Conservation (phyloP, 2,888 invertebrate genomes). For the Baronia brevicornis region DNA sequence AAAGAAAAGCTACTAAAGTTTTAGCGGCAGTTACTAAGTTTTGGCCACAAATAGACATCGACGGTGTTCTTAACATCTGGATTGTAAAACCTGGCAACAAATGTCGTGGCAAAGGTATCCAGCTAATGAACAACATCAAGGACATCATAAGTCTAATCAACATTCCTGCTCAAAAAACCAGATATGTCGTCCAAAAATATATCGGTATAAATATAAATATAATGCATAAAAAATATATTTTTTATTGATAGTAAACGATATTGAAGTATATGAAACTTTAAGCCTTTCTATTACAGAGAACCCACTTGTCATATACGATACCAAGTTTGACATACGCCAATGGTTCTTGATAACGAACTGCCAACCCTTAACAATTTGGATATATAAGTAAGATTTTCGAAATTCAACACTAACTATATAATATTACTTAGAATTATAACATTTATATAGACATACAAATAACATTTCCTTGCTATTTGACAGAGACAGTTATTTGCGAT, state of each 20-base stretch:
- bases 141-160: constrained; percentile 87
- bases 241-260: neutral
- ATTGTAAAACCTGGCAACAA: constrained; percentile 96
- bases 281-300: constrained; percentile 79
- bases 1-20: constrained; percentile 75
- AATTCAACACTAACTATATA: neutral
- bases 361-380: constrained; percentile 93
- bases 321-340: constrained; percentile 96
- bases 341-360: constrained; percentile 96
- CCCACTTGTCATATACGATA: constrained; percentile 90
- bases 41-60: constrained; percentile 90
- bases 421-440: neutral
- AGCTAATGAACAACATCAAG: constrained; percentile 88
- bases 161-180: constrained; percentile 79
- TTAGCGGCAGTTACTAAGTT: constrained; percentile 79
- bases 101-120: constrained; percentile 93
- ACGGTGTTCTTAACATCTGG: constrained; percentile 93
- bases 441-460: too few species aligned
- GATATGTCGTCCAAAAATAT: constrained; percentile 96
- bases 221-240: neutral
- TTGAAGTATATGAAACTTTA: constrained; percentile 5
- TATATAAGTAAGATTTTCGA: constrained; percentile 82
- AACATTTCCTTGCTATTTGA: constrained; percentile 15
- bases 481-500: constrained; percentile 92
- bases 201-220: constrained; percentile 83